Evolutionary conservation across 2,888 invertebrate genomes (phyloP).

Genomic region (Meteorus colon): DNA sequence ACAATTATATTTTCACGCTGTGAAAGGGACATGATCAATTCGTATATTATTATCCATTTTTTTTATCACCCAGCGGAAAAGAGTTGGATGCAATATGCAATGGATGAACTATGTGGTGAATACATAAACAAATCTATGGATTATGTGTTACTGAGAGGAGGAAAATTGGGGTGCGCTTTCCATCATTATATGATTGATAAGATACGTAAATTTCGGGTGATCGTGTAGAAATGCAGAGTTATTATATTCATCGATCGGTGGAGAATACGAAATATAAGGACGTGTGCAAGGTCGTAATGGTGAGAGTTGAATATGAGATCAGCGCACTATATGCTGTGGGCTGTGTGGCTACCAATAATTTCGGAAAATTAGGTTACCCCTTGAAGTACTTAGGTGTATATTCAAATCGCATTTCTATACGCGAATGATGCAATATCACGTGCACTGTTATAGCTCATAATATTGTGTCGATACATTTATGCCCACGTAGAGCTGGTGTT

Average conservation of each 20-base stretch:
- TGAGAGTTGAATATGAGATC: slow-evolving; percentile 24
- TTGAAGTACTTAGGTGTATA: slow-evolving; percentile 36
- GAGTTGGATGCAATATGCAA: neutral
- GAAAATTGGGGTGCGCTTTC: neutral
- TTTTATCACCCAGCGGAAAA: neutral
- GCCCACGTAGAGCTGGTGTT: slow-evolving; percentile 41
- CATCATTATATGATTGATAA: neutral
- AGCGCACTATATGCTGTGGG: neutral
- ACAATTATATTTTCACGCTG: neutral
- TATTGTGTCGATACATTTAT: slow-evolving; percentile 49
- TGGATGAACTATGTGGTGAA: neutral
- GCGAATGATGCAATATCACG: slow-evolving; percentile 8
- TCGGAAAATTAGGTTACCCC: slow-evolving; percentile 60
- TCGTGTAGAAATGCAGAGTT: slow-evolving; percentile 3
- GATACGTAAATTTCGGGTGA: slow-evolving; percentile 8
- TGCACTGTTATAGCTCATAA: slow-evolving; percentile 20
- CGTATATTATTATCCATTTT: neutral
- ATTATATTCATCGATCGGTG: slow-evolving; percentile 25
- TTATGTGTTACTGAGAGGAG: neutral
- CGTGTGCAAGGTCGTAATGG: neutral
- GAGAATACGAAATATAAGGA: neutral
- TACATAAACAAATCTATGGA: neutral
- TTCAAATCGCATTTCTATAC: slow-evolving; percentile 35
- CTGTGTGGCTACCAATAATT: slow-evolving; percentile 57
- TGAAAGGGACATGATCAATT: neutral